A percentile compares a stretch with the other conserved stretches of the same genome.
Conservation (phyloP, 2,113 vertebrate genomes). For the Cochlearius cochlearius region DNA sequence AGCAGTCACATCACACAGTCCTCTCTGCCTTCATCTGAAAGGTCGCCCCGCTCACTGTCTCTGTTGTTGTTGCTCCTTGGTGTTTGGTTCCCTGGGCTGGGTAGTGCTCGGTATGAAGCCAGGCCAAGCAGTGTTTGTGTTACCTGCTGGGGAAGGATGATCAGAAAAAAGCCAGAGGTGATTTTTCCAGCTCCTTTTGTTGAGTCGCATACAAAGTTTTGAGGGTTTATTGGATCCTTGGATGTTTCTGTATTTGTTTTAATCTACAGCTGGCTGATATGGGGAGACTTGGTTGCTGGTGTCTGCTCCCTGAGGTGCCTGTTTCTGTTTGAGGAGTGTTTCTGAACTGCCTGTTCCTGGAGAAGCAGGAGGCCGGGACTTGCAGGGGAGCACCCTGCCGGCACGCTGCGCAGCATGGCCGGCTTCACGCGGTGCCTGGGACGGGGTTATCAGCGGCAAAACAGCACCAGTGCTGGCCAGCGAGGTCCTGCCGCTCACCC, state of each 20-base stretch:
- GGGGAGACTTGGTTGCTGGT: background rate
- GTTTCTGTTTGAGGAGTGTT: background rate
- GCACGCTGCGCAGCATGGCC: background rate
- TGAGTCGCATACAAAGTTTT: background rate
- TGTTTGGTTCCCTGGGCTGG: background rate
- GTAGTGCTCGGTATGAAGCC: background rate
- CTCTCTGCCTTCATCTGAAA: background rate
- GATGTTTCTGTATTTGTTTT: background rate
- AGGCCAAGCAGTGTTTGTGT: background rate
- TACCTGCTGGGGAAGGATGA: background rate
- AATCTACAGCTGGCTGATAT: background rate
- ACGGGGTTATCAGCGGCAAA: background rate
- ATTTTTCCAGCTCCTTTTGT: background rate
- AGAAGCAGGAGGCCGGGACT: background rate
- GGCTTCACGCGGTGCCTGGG: background rate
- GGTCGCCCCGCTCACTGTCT: rapidly evolving
- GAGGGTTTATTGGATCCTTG: background rate
- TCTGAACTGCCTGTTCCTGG: background rate
- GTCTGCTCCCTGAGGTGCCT: background rate
- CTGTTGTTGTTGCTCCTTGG: background rate
- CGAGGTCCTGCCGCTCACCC: background rate
- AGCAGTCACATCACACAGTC: background rate
- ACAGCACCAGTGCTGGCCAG: background rate
- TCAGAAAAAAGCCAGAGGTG: background rate
- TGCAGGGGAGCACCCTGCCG: rapidly evolving